Evolutionary conservation across 2,888 invertebrate species (phyloP), one percentile per base, ranked within the genome.

Genomic region (Strigamia crassipes): DNA sequence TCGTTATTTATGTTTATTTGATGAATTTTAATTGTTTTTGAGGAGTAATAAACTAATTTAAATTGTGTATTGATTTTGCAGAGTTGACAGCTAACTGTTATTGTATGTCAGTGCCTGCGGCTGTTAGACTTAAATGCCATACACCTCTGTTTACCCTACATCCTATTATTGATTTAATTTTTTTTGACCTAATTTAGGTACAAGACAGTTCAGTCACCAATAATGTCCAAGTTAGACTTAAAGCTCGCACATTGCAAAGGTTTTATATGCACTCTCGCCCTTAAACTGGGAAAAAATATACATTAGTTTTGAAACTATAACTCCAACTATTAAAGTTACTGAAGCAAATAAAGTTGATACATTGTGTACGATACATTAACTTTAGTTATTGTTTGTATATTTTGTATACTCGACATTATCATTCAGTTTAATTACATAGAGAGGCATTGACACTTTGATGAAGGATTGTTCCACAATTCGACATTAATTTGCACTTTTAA

Each of bases 121-220:
- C 73, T 73, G n/a, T 73, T 73, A 31, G 73, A 73, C 31, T 73
- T 31, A n/a, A 73, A 73, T 73, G 73, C 73, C 73, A 73, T 73
- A 73, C 73, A 73, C 73, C 73, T 73, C 73, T 56, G 31, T 23
- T 31, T 73, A 73, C 73, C 73, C 73, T 73, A 73, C 73, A 73
- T 73, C 73, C 73, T 73, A 73, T 73, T 73, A 73, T 73, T 73
- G 73, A 73, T 73, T 73, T 73, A 73, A 73, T 73, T 73, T 31
- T 27, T 12, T 73, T 73, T 73, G 73, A 73, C 73, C 73, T 73
- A 73, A 73, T 73, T 73, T 73, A 31, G 31, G 73, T 73, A 10
- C 73, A 73, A 27, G 73, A 31, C 73, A 73, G 73, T 73, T 73
- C 73, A 73, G 73, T 73, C 73, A 73, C 73, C 73, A 73, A 73